Conservation (phyloP, 2,113 vertebrate species). For the Anseranas semipalmata region DNA sequence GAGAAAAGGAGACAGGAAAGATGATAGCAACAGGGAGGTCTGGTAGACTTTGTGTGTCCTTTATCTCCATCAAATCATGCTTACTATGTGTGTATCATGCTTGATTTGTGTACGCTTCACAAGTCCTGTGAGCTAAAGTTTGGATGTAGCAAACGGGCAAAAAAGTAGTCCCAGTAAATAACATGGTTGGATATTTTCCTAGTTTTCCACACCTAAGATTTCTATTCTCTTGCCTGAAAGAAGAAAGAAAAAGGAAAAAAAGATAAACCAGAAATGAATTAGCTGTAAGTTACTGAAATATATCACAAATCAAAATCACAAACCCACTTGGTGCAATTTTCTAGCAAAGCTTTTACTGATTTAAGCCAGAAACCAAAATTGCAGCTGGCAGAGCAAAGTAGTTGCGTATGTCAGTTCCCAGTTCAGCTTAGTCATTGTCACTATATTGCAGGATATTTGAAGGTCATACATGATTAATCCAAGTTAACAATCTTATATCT, state of each 20-base stretch:
- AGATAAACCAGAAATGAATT: not conserved
- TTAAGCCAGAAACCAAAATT: not conserved
- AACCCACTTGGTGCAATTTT: not conserved
- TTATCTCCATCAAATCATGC: not conserved
- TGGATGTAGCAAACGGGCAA: not conserved
- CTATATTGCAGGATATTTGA: not conserved
- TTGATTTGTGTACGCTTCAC: not conserved
- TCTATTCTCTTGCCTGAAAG: not conserved
- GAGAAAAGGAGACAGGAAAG: not conserved
- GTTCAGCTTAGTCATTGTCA: not conserved
- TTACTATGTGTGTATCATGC: rapidly evolving
- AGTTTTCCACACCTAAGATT: not conserved
- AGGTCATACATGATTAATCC: not conserved
- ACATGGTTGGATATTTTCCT: not conserved
- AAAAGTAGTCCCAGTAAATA: not conserved
- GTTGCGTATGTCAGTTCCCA: not conserved
- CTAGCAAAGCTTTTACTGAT: not conserved
- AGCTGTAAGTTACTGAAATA: not conserved
- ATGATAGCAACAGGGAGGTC: not conserved
- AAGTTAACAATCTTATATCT: not conserved
- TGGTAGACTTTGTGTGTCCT: not conserved
- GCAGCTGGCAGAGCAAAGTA: not conserved
- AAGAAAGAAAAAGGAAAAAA: not conserved
- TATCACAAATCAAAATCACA: not conserved
- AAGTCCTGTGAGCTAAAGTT: not conserved